Percentiles rank a stretch among this genome's conserved stretches.
Evolutionary conservation across 2,888 invertebrate species (phyloP).

Genomic region (Dicranocentrus wangi): DNA sequence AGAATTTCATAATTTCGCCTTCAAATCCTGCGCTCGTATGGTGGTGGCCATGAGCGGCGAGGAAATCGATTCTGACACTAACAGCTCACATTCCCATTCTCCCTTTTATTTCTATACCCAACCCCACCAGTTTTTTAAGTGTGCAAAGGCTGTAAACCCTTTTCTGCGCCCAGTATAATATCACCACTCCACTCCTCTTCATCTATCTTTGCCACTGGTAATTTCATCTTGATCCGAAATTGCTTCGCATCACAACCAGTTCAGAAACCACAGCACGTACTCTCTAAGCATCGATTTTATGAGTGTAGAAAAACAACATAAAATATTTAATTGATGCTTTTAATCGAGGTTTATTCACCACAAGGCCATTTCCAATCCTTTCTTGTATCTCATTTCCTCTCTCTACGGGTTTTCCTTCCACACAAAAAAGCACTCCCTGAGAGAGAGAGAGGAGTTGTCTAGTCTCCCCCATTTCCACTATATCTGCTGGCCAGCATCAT

Average conservation of each 20-base stretch:
- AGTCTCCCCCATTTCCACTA: background rate
- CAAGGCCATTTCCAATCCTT: conserved; percentile 40
- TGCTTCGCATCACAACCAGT: conserved; percentile 8
- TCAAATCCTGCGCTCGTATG: too few species aligned
- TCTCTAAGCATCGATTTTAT: conserved; percentile 50
- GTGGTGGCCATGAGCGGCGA: too few species aligned
- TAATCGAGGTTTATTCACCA: conserved; percentile 57
- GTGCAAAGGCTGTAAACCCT: conserved; percentile 33
- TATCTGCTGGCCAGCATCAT: conserved; percentile 17
- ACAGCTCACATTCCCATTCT: background rate
- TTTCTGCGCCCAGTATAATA: background rate
- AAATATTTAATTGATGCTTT: conserved; percentile 60
- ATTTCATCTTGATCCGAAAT: conserved; percentile 40
- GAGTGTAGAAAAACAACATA: conserved; percentile 57
- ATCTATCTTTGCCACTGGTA: conserved; percentile 31
- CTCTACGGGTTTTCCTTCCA: background rate
- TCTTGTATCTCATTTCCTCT: conserved; percentile 29
- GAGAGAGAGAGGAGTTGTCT: too few species aligned
- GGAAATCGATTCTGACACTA: conserved; percentile 35
- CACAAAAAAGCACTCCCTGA: background rate
- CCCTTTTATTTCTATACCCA: background rate
- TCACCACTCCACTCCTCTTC: conserved; percentile 34
- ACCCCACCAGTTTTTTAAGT: conserved; percentile 1
- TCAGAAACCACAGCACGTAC: conserved; percentile 50
- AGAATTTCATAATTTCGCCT: too few species aligned